Evolutionary conservation across 2,888 invertebrate genomes (phyloP).

Genomic region (Pseudolycoriella hygida): DNA sequence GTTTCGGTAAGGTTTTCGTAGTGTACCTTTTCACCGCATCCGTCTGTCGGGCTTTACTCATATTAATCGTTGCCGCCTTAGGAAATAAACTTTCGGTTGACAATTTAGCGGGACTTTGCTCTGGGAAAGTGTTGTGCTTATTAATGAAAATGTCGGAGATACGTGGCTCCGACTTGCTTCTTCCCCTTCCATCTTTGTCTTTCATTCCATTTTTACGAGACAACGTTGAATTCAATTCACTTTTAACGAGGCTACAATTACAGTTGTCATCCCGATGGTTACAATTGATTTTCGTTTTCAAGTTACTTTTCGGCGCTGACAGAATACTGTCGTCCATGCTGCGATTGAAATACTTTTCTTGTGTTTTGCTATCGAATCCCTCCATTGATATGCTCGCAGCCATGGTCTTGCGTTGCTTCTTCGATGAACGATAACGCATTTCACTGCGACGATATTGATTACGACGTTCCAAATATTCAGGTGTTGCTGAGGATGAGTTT

Average conservation of each 20-base stretch:
- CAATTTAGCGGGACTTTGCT: neutral
- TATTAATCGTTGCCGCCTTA: slow-evolving; percentile 8
- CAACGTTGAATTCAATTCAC: slow-evolving; percentile 8
- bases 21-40: slow-evolving; percentile 40
- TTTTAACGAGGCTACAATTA: slow-evolving; percentile 8
- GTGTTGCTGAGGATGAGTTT: slow-evolving; percentile 47
- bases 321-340: slow-evolving; percentile 22
- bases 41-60: slow-evolving; percentile 13
- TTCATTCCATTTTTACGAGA: slow-evolving; percentile 10
- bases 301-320: slow-evolving; percentile 11
- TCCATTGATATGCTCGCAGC: slow-evolving; percentile 6
- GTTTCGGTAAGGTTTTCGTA: slow-evolving; percentile 49
- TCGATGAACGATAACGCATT: slow-evolving; percentile 24
- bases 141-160: slow-evolving; percentile 14
- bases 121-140: neutral
- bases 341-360: slow-evolving; percentile 13
- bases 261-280: slow-evolving; percentile 7
- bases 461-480: slow-evolving; percentile 76
- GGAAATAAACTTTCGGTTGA: neutral
- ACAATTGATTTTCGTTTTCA: slow-evolving; percentile 6
- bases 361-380: neutral
- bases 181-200: slow-evolving; percentile 16
- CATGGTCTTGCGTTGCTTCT: slow-evolving; percentile 23
- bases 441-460: slow-evolving; percentile 51
- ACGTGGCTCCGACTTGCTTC: slow-evolving; percentile 27